Percentiles rank a stretch among this genome's conserved stretches.
Evolutionary conservation across 2,113 vertebrate species (phyloP).

Genomic region (Oreochromis tanganicae): DNA sequence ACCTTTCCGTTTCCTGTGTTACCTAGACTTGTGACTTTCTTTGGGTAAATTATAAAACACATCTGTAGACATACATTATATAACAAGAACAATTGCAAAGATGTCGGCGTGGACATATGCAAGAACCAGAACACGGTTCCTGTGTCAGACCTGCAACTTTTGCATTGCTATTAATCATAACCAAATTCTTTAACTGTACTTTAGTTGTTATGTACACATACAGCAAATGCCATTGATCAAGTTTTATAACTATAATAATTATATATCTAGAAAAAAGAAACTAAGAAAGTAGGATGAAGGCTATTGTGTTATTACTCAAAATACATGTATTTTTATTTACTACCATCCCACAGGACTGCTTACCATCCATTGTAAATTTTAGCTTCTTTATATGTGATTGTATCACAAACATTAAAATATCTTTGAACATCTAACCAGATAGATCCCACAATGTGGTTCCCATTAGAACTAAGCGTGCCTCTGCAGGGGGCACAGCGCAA

Average conservation of each 20-base stretch:
- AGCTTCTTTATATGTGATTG: not conserved
- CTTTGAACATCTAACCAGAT: constrained; percentile 35
- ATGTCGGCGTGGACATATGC: not conserved
- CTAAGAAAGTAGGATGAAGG: not conserved
- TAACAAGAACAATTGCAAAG: not conserved
- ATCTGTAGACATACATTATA: not conserved
- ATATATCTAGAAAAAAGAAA: not conserved
- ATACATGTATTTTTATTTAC: not conserved
- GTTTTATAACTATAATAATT: not conserved
- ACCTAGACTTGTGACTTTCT: not conserved
- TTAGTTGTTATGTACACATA: not conserved
- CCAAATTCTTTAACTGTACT: not conserved
- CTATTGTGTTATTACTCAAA: not conserved
- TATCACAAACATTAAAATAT: not conserved
- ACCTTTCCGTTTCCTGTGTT: too few species aligned
- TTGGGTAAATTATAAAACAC: not conserved
- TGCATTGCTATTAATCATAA: not conserved
- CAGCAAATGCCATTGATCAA: not conserved
- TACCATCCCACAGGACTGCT: not conserved
- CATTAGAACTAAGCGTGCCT: constrained; percentile 28
- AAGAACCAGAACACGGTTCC: not conserved
- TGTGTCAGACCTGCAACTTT: not conserved
- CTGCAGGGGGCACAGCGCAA: constrained; percentile 19
- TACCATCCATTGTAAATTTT: not conserved
- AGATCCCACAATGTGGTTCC: constrained; percentile 56